Conservation (phyloP, 2,797 vertebrate genomes). For the Pogonophryne albipinna region DNA sequence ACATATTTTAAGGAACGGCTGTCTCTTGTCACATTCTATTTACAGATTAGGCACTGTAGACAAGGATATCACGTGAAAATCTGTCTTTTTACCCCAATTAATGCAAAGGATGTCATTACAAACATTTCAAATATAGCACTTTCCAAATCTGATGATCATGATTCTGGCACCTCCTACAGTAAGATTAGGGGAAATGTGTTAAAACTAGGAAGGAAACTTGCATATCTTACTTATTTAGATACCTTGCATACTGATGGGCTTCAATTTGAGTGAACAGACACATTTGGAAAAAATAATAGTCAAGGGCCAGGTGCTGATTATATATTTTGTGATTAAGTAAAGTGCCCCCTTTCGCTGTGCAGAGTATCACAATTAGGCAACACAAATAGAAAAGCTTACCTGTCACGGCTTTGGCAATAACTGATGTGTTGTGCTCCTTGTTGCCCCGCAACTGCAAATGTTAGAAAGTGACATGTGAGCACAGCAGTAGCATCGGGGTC, state of each 20-base stretch:
- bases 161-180: not conserved
- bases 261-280: not conserved
- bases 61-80: not conserved
- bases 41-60: not conserved
- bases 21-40: not conserved
- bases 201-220: not conserved
- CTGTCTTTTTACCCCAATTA: not conserved
- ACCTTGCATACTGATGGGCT: not conserved
- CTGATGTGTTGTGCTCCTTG: slow-evolving; percentile 90
- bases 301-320: not conserved
- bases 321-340: not conserved
- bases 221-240: not conserved
- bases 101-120: not conserved
- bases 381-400: slow-evolving; percentile 79
- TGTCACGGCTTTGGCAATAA: slow-evolving; percentile 93
- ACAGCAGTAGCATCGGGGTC: not conserved
- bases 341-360: not conserved
- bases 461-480: slow-evolving; percentile 10
- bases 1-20: not conserved
- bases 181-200: not conserved
- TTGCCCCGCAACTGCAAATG: slow-evolving; percentile 90
- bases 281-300: not conserved
- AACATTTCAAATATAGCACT: not conserved
- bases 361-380: not conserved
- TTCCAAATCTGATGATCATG: not conserved